Conservation (phyloP, 2,113 vertebrate genomes). For the Tringa solitaria region DNA sequence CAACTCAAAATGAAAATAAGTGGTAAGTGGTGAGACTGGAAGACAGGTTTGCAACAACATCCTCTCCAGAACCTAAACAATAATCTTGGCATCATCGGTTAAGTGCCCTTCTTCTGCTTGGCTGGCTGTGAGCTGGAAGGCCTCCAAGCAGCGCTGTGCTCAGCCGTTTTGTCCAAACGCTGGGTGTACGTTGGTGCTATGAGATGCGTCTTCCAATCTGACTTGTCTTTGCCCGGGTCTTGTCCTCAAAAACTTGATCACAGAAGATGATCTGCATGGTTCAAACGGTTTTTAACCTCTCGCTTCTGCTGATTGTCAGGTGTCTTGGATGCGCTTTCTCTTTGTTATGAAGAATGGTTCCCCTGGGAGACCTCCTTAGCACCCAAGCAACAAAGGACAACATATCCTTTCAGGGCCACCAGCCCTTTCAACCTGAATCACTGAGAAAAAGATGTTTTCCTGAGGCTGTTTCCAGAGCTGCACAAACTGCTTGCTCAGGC, state of each 20-base stretch:
- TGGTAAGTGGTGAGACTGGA: conserved; percentile 5
- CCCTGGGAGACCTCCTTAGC: not conserved
- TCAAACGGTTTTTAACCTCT: not conserved
- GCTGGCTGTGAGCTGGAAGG: not conserved
- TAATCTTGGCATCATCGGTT: not conserved
- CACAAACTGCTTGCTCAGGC: not conserved
- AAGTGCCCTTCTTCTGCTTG: not conserved
- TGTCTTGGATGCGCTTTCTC: not conserved
- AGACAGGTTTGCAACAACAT: not conserved
- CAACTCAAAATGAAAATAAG: conserved; percentile 45
- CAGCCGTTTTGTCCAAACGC: not conserved
- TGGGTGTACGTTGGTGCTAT: not conserved
- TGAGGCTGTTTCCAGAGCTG: not conserved
- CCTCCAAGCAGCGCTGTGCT: fast-evolving
- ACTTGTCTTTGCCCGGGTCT: not conserved
- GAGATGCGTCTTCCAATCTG: not conserved
- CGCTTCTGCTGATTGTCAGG: not conserved
- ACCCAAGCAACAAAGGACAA: not conserved
- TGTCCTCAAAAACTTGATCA: not conserved
- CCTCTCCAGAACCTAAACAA: conserved; percentile 51
- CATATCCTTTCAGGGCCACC: not conserved
- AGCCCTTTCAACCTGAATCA: not conserved
- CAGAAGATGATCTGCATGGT: not conserved
- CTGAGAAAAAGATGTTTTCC: not conserved
- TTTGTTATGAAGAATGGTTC: not conserved